Evolutionary conservation across 2,888 invertebrate genomes (phyloP).

Genomic region (Tiliacea citrago): DNA sequence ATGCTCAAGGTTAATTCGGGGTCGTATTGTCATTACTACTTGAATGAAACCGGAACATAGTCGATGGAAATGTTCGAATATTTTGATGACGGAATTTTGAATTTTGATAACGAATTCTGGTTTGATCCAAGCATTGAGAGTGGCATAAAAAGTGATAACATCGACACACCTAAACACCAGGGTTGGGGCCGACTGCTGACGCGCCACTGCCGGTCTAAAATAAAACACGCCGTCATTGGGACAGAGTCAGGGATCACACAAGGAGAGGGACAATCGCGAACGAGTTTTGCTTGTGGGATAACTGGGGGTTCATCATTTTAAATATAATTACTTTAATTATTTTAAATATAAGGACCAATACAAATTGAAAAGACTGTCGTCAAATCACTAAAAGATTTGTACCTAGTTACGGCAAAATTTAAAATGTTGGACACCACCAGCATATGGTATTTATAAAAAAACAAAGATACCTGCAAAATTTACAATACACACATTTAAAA

Average conservation of each 20-base stretch:
- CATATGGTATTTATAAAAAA: constrained; percentile 29
- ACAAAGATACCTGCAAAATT: constrained; percentile 63
- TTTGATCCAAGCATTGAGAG: constrained; percentile 81
- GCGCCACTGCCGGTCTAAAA: constrained; percentile 91
- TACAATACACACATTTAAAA: constrained; percentile 60
- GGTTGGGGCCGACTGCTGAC: constrained; percentile 90
- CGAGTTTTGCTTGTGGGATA: constrained; percentile 54
- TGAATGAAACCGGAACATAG: constrained; percentile 72
- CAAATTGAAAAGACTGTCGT: neutral
- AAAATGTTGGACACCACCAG: constrained; percentile 44
- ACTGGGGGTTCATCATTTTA: constrained; percentile 62
- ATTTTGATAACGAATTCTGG: constrained; percentile 52
- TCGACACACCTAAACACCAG: constrained; percentile 91
- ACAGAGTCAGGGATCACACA: constrained; percentile 77
- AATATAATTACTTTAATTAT: neutral
- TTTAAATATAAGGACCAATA: neutral
- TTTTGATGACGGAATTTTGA: constrained; percentile 32
- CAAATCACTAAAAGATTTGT: neutral
- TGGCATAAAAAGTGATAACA: constrained; percentile 85
- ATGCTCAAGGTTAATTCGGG: constrained; percentile 76
- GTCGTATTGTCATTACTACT: constrained; percentile 80
- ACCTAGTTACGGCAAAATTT: neutral
- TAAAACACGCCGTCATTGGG: constrained; percentile 88
- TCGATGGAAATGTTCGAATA: constrained; percentile 30
- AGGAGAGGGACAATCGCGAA: constrained; percentile 68